These are phyloP conservation scores for Tanypteryx hageni DNA, from an alignment of 2,888 invertebrate species.

Conservation along the genomic window DNA sequence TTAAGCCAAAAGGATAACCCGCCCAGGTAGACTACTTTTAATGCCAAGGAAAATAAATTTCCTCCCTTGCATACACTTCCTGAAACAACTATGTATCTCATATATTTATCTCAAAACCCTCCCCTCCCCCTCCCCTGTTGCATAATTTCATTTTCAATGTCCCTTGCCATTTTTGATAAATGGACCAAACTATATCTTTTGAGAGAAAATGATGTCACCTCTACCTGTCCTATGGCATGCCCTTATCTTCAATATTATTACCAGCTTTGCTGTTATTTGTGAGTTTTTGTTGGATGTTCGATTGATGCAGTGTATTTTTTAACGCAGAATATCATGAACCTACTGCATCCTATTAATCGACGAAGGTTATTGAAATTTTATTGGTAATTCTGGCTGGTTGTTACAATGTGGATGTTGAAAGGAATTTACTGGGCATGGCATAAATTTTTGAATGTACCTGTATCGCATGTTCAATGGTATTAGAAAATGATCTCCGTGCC, in stretches of 20 bases:
- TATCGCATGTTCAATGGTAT: slow-evolving; percentile 55
- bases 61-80: slow-evolving; percentile 24
- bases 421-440: slow-evolving; percentile 46
- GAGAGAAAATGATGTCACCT: slow-evolving; percentile 30
- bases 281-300: slow-evolving; percentile 45
- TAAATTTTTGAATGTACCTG: slow-evolving; percentile 61
- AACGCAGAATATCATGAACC: slow-evolving; percentile 45
- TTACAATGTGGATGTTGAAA: slow-evolving; percentile 45
- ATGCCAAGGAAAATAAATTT: slow-evolving; percentile 29
- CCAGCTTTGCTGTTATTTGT: slow-evolving; percentile 60
- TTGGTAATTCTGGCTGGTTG: slow-evolving; percentile 57
- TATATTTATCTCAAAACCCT: slow-evolving; percentile 30
- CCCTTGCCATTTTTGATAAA: slow-evolving; percentile 49
- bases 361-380: slow-evolving; percentile 43
- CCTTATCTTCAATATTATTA: slow-evolving; percentile 47
- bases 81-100: slow-evolving; percentile 27
- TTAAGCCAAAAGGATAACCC: slow-evolving; percentile 23
- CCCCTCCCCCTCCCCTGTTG: slow-evolving; percentile 19
- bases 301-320: slow-evolving; percentile 61
- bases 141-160: not conserved
- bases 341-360: slow-evolving; percentile 54
- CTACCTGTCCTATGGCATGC: slow-evolving; percentile 51
- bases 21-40: slow-evolving; percentile 36
- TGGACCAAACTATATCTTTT: slow-evolving; percentile 45
- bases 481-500: slow-evolving; percentile 63